Evolutionary conservation across 2,888 invertebrate genomes (phyloP), one percentile per base, ranked within the genome.

Genomic region (Cephus sareptanus): DNA sequence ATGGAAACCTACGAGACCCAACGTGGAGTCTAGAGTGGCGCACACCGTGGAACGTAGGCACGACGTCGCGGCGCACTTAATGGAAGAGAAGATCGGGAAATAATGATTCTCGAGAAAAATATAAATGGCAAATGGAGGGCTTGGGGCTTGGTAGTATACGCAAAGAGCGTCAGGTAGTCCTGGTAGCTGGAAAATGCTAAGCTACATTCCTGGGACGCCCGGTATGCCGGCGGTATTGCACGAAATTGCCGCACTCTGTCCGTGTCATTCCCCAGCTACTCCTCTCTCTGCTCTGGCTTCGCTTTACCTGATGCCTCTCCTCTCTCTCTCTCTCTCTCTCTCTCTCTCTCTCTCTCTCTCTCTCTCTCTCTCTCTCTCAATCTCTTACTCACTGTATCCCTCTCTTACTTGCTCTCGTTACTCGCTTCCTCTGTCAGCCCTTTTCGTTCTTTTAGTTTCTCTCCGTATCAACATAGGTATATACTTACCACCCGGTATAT

Each of bases 181-280:
- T 79, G 83, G 87, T 82, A 82, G 87, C 85, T 88, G 86, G 89
- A 89, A 91, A 91, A 91, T 90, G 88, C 89, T 90, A 89, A 90
- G 89, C 89, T 88, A 87, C 89, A 90, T 90, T 90, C 89, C 88
- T 80, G 87, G 87, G 89, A 88, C 87, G 89, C 88, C 87, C 86
- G 89, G 91, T 90, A 90, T 91, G 89, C 90, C 87, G 82, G 84
- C 85, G 89, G 88, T 90, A 90, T 90, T 90, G 90, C 90, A 87
- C 86, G 89, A 91, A 91, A 91, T 91, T 91, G 90, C 90, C 90
- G 85, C 89, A 90, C 90, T 90, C 88, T 87, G 91, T 90, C 87
- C 89, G 86, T 89, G 90, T 91, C 91, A 90, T 90, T 91, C 90
- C 85, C 71, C 80, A 77, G 79, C 80, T 81, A 81, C 81, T 83